These are phyloP conservation scores for Meleagris gallopavo DNA, from an alignment of 2,113 vertebrate genomes.

Conservation along the genomic window DNA sequence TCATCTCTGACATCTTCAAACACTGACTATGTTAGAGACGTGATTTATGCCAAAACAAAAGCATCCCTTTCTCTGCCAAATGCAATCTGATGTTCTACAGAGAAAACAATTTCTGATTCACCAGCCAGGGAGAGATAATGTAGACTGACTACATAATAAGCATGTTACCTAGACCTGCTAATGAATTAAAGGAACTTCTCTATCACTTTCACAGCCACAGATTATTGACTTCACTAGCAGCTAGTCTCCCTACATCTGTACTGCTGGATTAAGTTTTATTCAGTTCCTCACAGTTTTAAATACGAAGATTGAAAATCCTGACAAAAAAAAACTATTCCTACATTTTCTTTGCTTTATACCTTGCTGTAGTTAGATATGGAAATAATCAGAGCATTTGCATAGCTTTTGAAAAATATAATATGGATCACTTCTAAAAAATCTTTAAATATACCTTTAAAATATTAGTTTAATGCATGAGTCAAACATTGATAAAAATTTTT, in stretches of 20 bases:
- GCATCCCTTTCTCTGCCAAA: background rate
- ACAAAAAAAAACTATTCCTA: fast-evolving
- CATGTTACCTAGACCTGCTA: background rate
- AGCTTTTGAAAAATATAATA: background rate
- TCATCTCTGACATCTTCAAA: background rate
- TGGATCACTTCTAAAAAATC: background rate
- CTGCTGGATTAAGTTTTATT: background rate
- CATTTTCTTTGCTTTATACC: background rate
- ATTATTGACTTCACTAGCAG: background rate
- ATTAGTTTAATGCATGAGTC: background rate
- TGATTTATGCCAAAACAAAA: background rate
- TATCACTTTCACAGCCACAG: background rate
- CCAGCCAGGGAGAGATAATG: background rate
- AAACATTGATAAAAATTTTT: background rate
- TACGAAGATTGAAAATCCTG: background rate
- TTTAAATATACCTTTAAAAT: background rate
- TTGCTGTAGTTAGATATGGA: background rate
- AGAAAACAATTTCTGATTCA: background rate
- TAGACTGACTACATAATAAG: background rate
- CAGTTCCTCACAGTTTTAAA: background rate
- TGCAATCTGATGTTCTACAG: background rate
- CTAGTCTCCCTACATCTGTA: background rate
- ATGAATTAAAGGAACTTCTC: background rate
- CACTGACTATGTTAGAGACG: background rate
- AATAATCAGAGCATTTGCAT: background rate